Evolutionary conservation across 2,888 invertebrate species (phyloP).

Genomic region (Galeruca laticollis): DNA sequence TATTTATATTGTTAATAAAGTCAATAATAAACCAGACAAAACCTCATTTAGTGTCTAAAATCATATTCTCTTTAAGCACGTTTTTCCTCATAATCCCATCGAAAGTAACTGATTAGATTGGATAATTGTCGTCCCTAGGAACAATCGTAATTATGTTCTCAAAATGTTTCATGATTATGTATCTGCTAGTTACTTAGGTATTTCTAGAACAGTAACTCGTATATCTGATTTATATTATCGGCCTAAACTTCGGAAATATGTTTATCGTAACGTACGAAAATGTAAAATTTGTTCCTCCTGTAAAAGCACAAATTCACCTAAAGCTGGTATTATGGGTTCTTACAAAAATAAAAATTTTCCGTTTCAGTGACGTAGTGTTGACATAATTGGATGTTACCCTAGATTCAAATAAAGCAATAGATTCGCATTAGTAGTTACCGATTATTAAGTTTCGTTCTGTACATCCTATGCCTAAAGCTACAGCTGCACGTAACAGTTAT

Average conservation of each 20-base stretch:
- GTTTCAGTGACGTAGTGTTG: conserved; percentile 40
- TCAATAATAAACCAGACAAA: conserved; percentile 28
- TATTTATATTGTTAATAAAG: conserved; percentile 34
- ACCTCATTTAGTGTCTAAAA: conserved; percentile 41
- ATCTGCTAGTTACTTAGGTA: conserved; percentile 37
- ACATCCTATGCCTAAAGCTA: too few relatives aligned
- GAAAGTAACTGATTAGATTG: conserved; percentile 40
- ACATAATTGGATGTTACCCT: conserved; percentile 46
- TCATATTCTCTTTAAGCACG: conserved; percentile 40
- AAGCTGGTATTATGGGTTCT: conserved; percentile 40
- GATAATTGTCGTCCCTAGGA: conserved; percentile 48
- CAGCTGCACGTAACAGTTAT: too few relatives aligned
- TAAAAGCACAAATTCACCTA: conserved; percentile 40
- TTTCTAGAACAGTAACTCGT: conserved; percentile 45
- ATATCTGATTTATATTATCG: conserved; percentile 43
- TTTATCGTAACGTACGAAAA: conserved; percentile 35
- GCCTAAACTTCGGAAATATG: conserved; percentile 30
- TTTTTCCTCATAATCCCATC: conserved; percentile 27
- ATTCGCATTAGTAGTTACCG: too few relatives aligned
- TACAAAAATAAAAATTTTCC: conserved; percentile 34
- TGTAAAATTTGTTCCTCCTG: conserved; percentile 42
- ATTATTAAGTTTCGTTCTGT: too few relatives aligned
- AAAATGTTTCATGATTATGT: conserved; percentile 42
- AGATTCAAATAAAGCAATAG: conserved; percentile 37
- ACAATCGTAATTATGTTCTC: conserved; percentile 33